Evolutionary conservation across 2,797 vertebrate species (phyloP).

Genomic region (Pseudotriccus pelzelni): DNA sequence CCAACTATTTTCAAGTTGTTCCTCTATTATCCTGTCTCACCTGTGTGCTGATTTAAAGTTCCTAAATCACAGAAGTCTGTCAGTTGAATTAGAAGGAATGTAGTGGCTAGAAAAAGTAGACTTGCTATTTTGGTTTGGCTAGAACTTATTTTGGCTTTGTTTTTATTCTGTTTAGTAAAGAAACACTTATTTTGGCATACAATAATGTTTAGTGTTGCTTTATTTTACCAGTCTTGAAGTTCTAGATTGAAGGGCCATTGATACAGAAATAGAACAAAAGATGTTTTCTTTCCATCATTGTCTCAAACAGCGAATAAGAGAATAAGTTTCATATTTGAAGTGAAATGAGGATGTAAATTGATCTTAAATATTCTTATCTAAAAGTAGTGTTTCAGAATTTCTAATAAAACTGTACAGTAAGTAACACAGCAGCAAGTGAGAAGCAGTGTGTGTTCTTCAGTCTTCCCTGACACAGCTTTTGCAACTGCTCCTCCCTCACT

Average conservation of each 20-base stretch:
- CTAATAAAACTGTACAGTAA: fast-evolving
- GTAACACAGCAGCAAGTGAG: not conserved
- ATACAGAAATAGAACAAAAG: not conserved
- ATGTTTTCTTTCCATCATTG: not conserved
- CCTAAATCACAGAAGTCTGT: not conserved
- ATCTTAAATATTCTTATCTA: not conserved
- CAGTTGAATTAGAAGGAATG: not conserved
- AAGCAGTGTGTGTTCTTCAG: not conserved
- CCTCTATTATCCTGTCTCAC: not conserved
- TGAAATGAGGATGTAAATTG: not conserved
- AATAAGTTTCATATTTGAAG: not conserved
- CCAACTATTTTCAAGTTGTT: fast-evolving
- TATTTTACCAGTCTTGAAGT: not conserved
- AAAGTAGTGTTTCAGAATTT: not conserved
- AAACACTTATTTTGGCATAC: not conserved
- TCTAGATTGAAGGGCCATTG: not conserved
- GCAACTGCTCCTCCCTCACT: not conserved
- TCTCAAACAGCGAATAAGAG: not conserved
- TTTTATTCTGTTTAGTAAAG: not conserved
- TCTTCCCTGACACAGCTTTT: not conserved
- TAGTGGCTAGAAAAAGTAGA: not conserved
- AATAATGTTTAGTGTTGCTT: not conserved
- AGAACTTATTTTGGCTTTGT: not conserved
- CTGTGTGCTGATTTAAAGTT: not conserved
- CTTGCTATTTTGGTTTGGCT: not conserved